phyloP scores from a whole-genome alignment of 1,140 invertebrate genomes.

The Sarcophaga bullata region DNA sequence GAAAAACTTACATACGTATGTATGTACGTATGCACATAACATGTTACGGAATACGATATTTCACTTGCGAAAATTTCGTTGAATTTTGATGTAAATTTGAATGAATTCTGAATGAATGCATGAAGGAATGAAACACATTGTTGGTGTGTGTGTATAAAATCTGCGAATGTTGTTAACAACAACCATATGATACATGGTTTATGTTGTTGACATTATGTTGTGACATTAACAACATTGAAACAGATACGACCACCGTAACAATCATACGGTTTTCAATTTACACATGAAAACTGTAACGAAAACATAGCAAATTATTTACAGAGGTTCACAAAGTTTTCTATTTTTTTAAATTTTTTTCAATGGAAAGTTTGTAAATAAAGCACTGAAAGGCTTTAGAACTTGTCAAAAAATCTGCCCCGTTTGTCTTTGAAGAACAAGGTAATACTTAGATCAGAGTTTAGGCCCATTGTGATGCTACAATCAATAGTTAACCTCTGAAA shows the following conservation, averaged over 20 bases:
- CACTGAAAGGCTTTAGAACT: no score
- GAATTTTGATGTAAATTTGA: not conserved
- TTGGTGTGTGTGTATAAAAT: not conserved
- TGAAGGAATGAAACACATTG: not conserved
- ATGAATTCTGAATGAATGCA: not conserved
- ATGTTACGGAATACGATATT: not conserved
- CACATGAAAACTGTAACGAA: not conserved
- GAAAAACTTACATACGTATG: no score
- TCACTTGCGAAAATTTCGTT: not conserved
- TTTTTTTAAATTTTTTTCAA: not conserved
- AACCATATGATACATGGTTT: constrained; percentile 30
- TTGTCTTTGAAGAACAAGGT: no score
- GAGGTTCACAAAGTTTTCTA: not conserved
- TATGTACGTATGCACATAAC: not conserved
- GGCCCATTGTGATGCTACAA: no score
- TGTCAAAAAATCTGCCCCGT: no score
- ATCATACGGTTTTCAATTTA: constrained; percentile 18
- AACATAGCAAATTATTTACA: not conserved
- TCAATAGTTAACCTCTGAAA: no score
- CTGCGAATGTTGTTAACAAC: not conserved
- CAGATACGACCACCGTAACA: not conserved
- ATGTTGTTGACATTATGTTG: constrained; percentile 35
- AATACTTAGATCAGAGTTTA: no score
- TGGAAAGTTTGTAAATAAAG: no score
- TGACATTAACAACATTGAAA: constrained; percentile 30